These are phyloP conservation scores for Polydrusus tereticollis DNA, from an alignment of 2,888 invertebrate genomes.

Conservation along the genomic window DNA sequence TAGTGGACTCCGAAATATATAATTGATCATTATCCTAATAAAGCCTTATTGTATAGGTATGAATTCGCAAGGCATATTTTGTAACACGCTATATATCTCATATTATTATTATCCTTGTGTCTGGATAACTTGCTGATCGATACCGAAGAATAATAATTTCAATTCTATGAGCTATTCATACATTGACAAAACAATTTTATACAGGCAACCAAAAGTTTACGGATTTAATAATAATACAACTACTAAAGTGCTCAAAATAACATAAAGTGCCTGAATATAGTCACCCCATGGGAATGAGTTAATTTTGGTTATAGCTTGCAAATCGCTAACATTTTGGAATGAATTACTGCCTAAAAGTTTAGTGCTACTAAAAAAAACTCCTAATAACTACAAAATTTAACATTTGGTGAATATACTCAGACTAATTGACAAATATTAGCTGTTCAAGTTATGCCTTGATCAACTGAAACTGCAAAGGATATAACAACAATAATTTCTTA, in stretches of 20 bases:
- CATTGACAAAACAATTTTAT: neutral
- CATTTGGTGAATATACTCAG: neutral
- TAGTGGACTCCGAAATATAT: no score
- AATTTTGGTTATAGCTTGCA: neutral
- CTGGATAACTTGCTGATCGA: no score
- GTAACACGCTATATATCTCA: no score
- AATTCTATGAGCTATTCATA: no score
- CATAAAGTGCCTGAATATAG: neutral
- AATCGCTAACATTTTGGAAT: neutral
- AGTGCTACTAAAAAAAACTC: neutral
- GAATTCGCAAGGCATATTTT: no score
- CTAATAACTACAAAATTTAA: neutral
- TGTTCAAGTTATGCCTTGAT: neutral
- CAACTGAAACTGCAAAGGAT: no score
- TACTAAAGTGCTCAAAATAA: slow-evolving; percentile 52
- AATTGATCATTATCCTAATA: no score
- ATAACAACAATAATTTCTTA: no score
- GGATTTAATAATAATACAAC: slow-evolving; percentile 52
- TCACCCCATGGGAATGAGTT: neutral
- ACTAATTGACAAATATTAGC: neutral
- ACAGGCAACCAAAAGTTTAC: neutral
- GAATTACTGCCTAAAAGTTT: no score
- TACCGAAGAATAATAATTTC: no score
- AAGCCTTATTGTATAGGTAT: no score
- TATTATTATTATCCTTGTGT: no score